Evolutionary conservation across 2,888 invertebrate species (phyloP).

Genomic region (Eilema sororculum): DNA sequence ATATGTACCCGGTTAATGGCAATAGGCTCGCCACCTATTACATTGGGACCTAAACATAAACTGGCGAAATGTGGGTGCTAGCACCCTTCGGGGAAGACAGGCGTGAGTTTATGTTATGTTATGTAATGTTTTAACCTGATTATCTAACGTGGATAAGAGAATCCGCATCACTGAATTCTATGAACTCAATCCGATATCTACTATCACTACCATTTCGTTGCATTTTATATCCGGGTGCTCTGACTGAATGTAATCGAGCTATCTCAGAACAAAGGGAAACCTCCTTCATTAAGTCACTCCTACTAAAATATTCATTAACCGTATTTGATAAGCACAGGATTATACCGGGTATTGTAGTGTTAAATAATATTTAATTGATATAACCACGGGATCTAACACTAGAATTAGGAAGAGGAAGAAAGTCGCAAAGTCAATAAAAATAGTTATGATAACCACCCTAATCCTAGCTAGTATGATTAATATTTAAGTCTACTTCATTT

Average conservation of each 20-base stretch:
- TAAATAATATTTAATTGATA: conserved; percentile 3
- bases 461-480: neutral
- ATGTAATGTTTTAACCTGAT: neutral
- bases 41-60: too few relatives aligned
- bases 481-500: neutral
- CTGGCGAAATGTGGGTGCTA: too few relatives aligned
- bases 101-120: too few relatives aligned
- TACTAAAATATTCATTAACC: conserved; percentile 81
- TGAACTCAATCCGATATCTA: neutral
- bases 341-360: conserved; percentile 35
- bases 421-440: conserved; percentile 14
- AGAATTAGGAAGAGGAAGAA: conserved; percentile 22
- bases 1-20: too few relatives aligned
- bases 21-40: too few relatives aligned
- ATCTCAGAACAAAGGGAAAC: conserved; percentile 79
- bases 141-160: neutral
- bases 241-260: conserved; percentile 75
- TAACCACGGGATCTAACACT: too few relatives aligned
- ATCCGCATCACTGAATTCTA: neutral
- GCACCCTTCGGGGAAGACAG: too few relatives aligned
- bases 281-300: conserved; percentile 79
- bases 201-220: conserved; percentile 39
- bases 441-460: too few relatives aligned
- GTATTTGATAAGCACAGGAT: conserved; percentile 60
- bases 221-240: conserved; percentile 56